These are phyloP conservation scores for Machimus atricapillus DNA, from an alignment of 2,888 invertebrate genomes.

Conservation along the genomic window DNA sequence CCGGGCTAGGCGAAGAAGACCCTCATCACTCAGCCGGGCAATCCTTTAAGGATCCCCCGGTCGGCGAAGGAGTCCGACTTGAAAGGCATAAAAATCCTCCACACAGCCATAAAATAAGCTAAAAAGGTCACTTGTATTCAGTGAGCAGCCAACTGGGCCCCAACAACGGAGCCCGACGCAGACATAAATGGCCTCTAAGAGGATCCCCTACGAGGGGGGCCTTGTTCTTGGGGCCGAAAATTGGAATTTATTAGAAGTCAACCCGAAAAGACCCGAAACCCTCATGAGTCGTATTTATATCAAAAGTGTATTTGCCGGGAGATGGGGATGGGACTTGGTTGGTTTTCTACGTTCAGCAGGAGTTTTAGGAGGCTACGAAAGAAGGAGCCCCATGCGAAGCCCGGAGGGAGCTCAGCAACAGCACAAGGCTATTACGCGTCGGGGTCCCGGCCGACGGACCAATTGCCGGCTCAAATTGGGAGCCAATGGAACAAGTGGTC, in stretches of 20 bases:
- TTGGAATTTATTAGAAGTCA: slow-evolving; percentile 41
- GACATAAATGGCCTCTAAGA: slow-evolving; percentile 35
- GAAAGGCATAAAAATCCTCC: slow-evolving; percentile 34
- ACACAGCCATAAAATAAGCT: slow-evolving; percentile 43
- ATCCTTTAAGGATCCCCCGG: slow-evolving; percentile 15
- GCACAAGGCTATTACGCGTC: slow-evolving; percentile 5
- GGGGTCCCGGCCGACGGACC: background rate
- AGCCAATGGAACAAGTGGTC: slow-evolving; percentile 36
- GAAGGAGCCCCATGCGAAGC: background rate
- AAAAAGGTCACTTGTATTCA: slow-evolving; percentile 47
- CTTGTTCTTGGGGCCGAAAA: slow-evolving; percentile 35
- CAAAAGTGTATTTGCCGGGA: background rate
- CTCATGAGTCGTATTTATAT: slow-evolving; percentile 38
- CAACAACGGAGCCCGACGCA: slow-evolving; percentile 11
- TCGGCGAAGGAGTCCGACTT: background rate
- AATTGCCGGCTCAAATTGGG: slow-evolving; percentile 15
- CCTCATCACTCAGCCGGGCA: slow-evolving; percentile 24
- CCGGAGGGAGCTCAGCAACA: slow-evolving; percentile 18
- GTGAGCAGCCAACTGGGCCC: slow-evolving; percentile 42
- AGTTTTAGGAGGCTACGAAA: slow-evolving; percentile 1
- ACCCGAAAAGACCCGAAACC: slow-evolving; percentile 31
- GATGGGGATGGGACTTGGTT: background rate
- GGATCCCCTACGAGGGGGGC: background rate
- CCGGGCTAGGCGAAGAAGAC: background rate
- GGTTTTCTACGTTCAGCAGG: background rate